A percentile compares a stretch with the other conserved stretches of the same genome.
These are phyloP conservation scores for Porites rus DNA, from an alignment of 92 coral and sea anemone genomes.

Conservation along the genomic window DNA sequence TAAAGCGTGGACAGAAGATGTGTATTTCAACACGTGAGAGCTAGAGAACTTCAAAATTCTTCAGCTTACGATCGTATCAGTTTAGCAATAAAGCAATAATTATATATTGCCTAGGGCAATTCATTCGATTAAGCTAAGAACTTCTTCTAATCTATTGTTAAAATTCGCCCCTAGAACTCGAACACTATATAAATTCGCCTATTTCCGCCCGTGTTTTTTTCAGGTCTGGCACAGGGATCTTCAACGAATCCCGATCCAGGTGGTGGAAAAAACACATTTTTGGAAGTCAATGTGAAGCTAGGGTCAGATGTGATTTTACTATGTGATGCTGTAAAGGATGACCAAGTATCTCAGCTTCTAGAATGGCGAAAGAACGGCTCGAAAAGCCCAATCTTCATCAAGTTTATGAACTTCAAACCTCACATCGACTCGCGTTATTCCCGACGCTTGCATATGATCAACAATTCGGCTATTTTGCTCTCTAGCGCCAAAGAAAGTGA, in stretches of 20 bases:
- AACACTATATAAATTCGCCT: neutral
- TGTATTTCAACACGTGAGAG: constrained; percentile 24
- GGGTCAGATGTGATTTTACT: constrained; percentile 80
- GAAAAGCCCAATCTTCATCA: constrained; percentile 76
- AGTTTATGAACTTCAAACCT: constrained; percentile 87
- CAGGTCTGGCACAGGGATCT: constrained; percentile 48
- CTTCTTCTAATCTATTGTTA: neutral
- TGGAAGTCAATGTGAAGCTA: constrained; percentile 62
- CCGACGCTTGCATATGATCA: constrained; percentile 83
- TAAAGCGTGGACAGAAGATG: neutral
- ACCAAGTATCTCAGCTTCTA: constrained; percentile 54
- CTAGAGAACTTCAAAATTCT: neutral
- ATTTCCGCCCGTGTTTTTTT: neutral
- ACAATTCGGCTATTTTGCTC: constrained; percentile 78
- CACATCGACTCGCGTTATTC: constrained; percentile 77
- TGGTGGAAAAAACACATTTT: constrained; percentile 55
- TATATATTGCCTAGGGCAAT: neutral
- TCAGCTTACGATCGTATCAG: constrained; percentile 9
- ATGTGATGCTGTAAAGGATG: constrained; percentile 62
- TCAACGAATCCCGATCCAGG: constrained; percentile 49
- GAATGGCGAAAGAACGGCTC: constrained; percentile 92
- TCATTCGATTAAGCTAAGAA: neutral
- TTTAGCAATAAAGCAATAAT: neutral
- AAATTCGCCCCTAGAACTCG: neutral
- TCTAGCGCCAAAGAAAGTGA: constrained; percentile 75